Percentiles rank a stretch among this genome's conserved stretches.
These are phyloP conservation scores for Zingel zingel DNA, from an alignment of 2,113 vertebrate species.

Conservation along the genomic window DNA sequence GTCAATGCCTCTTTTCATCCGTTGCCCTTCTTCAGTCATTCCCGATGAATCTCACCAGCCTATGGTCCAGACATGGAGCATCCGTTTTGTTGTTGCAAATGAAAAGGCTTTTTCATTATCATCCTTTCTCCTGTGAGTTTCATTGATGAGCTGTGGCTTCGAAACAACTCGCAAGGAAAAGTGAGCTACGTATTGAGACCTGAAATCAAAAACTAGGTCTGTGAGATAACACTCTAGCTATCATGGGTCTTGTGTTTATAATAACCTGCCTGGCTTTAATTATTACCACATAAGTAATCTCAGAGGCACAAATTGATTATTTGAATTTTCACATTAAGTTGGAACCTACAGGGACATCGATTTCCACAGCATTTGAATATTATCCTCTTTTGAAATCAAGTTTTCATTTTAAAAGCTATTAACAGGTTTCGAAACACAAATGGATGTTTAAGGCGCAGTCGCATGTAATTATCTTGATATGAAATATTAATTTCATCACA, in stretches of 20 bases:
- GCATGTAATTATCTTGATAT: conserved; percentile 67
- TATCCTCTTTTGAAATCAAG: conserved; percentile 68
- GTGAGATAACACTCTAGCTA: conserved; percentile 22
- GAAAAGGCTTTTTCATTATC: conserved; percentile 53
- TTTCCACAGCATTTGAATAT: conserved; percentile 60
- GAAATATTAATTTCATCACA: conserved; percentile 70
- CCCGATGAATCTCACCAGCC: conserved; percentile 19
- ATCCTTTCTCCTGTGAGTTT: conserved; percentile 40
- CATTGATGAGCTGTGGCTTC: conserved; percentile 48
- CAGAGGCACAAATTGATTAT: conserved; percentile 69
- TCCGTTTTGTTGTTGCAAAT: conserved; percentile 53
- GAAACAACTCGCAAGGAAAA: conserved; percentile 53
- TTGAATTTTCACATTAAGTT: conserved; percentile 70
- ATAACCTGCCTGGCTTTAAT: conserved; percentile 68
- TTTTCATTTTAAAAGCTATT: conserved; percentile 71
- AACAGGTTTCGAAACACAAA: conserved; percentile 64
- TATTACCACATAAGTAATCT: conserved; percentile 75
- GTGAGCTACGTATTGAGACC: conserved; percentile 11
- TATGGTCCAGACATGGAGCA: conserved; percentile 11
- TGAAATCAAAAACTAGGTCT: conserved; percentile 55
- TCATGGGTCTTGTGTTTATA: conserved; percentile 48
- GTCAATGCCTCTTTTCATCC: conserved; percentile 1
- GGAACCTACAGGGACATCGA: conserved; percentile 67
- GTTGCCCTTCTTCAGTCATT: neutral
- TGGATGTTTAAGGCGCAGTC: conserved; percentile 55